Evolutionary conservation across 2,113 vertebrate species (phyloP).

Genomic region (Peucedramus taeniatus): DNA sequence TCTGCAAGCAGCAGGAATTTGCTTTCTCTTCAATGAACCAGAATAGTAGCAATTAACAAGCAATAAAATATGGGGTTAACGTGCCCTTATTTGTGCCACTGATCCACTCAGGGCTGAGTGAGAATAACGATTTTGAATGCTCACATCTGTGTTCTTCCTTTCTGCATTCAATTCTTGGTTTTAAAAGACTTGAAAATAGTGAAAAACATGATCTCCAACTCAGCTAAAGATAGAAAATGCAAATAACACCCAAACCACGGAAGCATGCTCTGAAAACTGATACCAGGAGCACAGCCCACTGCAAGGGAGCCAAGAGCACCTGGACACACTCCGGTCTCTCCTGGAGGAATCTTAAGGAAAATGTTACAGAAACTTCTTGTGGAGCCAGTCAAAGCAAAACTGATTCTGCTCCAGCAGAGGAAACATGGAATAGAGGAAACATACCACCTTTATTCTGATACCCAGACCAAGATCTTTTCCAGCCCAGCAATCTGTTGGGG

Average conservation of each 20-base stretch:
- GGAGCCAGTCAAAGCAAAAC: not conserved
- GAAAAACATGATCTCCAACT: not conserved
- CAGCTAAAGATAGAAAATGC: conserved; percentile 45
- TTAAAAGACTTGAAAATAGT: not conserved
- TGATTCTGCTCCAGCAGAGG: not conserved
- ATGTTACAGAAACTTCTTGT: not conserved
- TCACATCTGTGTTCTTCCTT: not conserved
- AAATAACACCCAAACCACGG: not conserved
- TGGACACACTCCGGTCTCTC: not conserved
- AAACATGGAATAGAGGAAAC: not conserved
- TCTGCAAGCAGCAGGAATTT: not conserved
- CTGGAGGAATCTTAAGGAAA: not conserved
- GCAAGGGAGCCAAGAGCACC: not conserved
- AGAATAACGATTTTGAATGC: not conserved
- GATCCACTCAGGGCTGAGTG: not conserved
- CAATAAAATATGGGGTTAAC: not conserved
- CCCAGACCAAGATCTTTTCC: not conserved
- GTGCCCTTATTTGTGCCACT: not conserved
- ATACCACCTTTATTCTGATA: too few relatives aligned
- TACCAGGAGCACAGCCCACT: not conserved
- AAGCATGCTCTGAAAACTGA: not conserved
- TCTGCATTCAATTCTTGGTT: not conserved
- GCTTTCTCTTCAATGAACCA: not conserved
- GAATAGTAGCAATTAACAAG: not conserved
- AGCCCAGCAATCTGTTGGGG: not conserved